Conservation (phyloP, 2,888 invertebrate species). For the Masnerella sp. region DNA sequence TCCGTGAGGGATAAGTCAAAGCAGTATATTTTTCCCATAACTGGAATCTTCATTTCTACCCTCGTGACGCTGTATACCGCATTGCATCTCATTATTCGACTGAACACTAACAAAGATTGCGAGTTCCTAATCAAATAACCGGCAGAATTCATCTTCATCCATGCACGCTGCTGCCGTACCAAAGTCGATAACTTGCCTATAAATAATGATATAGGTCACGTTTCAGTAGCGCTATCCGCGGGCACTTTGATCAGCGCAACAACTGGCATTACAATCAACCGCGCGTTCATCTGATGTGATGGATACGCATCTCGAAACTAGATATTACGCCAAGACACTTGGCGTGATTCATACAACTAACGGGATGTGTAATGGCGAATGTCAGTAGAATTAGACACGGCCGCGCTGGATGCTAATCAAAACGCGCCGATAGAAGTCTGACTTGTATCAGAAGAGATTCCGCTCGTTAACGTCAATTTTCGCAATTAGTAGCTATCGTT, state of each 20-base stretch:
- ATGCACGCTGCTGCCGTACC: no score
- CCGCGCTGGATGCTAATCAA: slow-evolving; percentile 33
- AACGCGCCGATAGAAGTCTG: slow-evolving; percentile 25
- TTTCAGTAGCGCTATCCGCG: slow-evolving; percentile 3
- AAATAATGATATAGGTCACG: slow-evolving; percentile 30
- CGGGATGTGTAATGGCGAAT: slow-evolving; percentile 44
- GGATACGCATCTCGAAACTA: slow-evolving; percentile 29
- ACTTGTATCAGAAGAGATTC: slow-evolving; percentile 17
- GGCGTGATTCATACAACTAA: slow-evolving; percentile 36
- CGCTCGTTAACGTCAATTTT: slow-evolving; percentile 28
- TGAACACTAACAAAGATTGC: no score
- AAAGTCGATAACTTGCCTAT: slow-evolving; percentile 11
- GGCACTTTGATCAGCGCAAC: slow-evolving; percentile 33
- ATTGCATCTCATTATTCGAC: neutral
- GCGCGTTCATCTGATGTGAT: slow-evolving; percentile 19
- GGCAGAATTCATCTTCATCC: neutral
- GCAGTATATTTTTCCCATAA: no score
- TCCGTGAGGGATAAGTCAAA: no score
- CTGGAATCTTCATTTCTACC: no score
- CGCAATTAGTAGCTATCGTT: slow-evolving; percentile 24
- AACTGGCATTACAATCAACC: slow-evolving; percentile 40
- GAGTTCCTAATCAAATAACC: slow-evolving; percentile 1
- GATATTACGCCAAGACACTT: slow-evolving; percentile 44
- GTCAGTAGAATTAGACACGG: slow-evolving; percentile 35
- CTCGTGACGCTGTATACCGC: no score